phyloP scores from a whole-genome alignment of 2,888 invertebrate species.

The Schizaphis graminum region DNA sequence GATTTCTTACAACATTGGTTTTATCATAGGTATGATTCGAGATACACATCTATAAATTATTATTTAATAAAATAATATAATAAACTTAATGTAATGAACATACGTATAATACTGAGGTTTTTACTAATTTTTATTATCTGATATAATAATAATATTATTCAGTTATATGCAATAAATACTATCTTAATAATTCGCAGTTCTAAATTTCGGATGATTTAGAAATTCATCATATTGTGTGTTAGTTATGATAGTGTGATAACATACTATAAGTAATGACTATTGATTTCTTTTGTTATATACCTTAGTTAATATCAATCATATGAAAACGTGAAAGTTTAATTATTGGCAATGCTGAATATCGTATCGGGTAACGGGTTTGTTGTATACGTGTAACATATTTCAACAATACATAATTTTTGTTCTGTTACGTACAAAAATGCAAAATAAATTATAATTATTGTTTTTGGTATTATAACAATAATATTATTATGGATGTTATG shows the following conservation, averaged over 20 bases:
- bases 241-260: neutral
- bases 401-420: neutral
- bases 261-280: conserved; percentile 36
- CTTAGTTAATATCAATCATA: neutral
- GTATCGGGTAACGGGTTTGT: neutral
- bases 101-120: neutral
- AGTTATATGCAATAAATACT: conserved; percentile 12
- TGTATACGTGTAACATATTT: neutral
- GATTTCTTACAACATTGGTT: neutral
- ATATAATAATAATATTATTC: conserved; percentile 17
- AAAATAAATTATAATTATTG: neutral
- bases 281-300: conserved; percentile 40
- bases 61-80: neutral
- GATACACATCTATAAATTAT: neutral
- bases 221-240: conserved; percentile 33
- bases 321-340: conserved; percentile 44
- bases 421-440: neutral
- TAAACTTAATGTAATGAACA: conserved; percentile 5
- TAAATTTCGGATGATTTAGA: conserved; percentile 40
- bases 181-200: conserved; percentile 30
- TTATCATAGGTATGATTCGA: neutral
- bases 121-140: neutral
- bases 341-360: conserved; percentile 2
- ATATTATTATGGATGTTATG: neutral
- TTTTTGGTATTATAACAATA: neutral